phyloP scores from a whole-genome alignment of 2,888 invertebrate species.

The Toxonevra muliebris region DNA sequence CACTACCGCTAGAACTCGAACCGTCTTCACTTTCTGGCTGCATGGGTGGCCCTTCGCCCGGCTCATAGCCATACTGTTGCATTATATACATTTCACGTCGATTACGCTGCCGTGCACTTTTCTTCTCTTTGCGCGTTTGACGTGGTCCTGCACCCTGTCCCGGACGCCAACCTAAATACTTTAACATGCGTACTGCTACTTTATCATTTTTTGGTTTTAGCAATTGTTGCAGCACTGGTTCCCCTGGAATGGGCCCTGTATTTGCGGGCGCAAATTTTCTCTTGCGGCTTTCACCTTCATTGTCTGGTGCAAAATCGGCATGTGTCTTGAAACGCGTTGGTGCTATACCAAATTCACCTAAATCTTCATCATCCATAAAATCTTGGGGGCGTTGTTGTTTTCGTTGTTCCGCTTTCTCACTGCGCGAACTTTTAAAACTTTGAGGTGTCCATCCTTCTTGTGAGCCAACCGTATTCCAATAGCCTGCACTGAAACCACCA shows the following conservation, averaged over 20 bases:
- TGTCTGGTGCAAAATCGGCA: constrained; percentile 72
- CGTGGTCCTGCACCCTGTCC: constrained; percentile 77
- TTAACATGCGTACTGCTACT: constrained; percentile 84
- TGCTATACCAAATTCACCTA: constrained; percentile 94
- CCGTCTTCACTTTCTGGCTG: constrained; percentile 17
- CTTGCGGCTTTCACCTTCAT: constrained; percentile 57
- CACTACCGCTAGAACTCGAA: constrained; percentile 40
- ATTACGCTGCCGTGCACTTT: constrained; percentile 50
- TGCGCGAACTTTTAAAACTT: constrained; percentile 88
- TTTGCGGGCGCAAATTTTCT: constrained; percentile 57
- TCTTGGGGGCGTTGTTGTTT: constrained; percentile 80
- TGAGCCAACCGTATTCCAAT: constrained; percentile 95
- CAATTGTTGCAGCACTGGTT: constrained; percentile 76
- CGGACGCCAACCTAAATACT: constrained; percentile 91
- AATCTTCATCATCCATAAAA: constrained; percentile 98
- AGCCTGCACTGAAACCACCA: constrained; percentile 97
- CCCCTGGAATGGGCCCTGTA: constrained; percentile 67
- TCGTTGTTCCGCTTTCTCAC: constrained; percentile 69
- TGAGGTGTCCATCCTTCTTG: constrained; percentile 94
- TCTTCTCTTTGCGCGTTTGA: constrained; percentile 64
- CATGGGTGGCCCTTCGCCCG: constrained; percentile 33
- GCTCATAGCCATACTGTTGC: constrained; percentile 58
- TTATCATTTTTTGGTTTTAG: constrained; percentile 83
- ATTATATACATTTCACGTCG: constrained; percentile 56
- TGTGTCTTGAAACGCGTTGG: constrained; percentile 85